Base-by-base conservation (phyloP, 2,113 vertebrate genomes). In the Anarhynchus alexandrinus region DNA sequence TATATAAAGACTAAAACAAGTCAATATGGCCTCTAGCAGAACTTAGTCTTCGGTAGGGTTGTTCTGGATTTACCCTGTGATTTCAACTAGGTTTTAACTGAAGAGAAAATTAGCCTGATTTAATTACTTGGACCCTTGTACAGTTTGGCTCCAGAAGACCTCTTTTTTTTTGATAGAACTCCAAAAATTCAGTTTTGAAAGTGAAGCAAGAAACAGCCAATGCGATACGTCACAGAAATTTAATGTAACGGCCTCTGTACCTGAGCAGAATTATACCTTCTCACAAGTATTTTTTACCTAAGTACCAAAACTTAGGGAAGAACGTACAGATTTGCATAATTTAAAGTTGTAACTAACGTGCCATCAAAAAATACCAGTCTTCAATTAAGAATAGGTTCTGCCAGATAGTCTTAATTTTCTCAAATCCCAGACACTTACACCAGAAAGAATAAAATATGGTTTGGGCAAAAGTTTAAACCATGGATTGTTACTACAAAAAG, bases 41-140 rank as follows among this genome's bases (percentile, higher is more conserved):
- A 86, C 42, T 55, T 47, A 71, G 0, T 42, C 42, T 78, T 79
- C 0, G 0, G 0, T 10, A 55, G 9, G 4, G 22, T 81, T 89
- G 74, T 66, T 94, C 69, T 78, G 13, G 43, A 84, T 54, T 71
- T 42, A 67, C 32, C 36, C 25, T 59, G n/a, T 38, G 51, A 83
- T 89, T 88, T 94, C 58, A 76, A 19, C 17, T 43, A 83, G 29
- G 12, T 71, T 91, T 89, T 66, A 87, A 38, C 25, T 55, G 32
- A 86, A 40, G 42, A 71, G 36, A 62, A 93, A 93, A 86, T 71
- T 18, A 82, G 34, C 19, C 23, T 58, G 32, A 71, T 59, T 91
- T 10, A 2, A 86, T 84, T 89, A 62, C 29, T 78, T n/a, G 38
- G n/a, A 64, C 32, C 34, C 42, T 74, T 70, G 30, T 30, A 71